These are phyloP conservation scores for Cyanoderma ruficeps DNA, from an alignment of 2,113 vertebrate genomes.

Conservation along the genomic window DNA sequence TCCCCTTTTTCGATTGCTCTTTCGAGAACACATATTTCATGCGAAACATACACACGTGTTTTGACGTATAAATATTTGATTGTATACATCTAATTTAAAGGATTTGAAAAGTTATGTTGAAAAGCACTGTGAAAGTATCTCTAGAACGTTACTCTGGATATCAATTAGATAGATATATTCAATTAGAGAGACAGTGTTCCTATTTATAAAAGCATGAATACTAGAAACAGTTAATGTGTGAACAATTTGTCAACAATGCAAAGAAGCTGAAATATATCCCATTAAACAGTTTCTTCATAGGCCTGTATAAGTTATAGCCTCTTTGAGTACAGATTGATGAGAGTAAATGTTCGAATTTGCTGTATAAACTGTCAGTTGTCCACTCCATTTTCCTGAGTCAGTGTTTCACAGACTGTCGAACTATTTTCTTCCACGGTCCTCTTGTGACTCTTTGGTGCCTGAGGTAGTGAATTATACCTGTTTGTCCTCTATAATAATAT, in stretches of 20 bases:
- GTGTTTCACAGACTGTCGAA: background rate
- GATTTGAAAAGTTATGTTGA: background rate
- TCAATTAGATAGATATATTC: background rate
- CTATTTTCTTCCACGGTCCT: background rate
- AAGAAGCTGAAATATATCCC: background rate
- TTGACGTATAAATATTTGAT: background rate
- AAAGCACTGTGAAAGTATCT: background rate
- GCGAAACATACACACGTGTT: rapidly evolving
- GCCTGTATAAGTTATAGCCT: background rate
- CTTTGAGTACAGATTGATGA: background rate
- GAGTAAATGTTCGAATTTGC: background rate
- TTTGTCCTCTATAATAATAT: background rate
- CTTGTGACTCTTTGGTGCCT: background rate
- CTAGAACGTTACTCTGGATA: background rate
- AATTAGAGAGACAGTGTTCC: background rate
- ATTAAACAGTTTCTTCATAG: background rate
- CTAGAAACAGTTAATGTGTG: background rate
- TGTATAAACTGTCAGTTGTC: background rate
- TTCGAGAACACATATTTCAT: background rate
- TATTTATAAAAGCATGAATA: background rate
- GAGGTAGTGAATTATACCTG: background rate
- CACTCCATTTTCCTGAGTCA: background rate
- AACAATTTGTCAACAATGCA: background rate
- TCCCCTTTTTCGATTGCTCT: background rate
- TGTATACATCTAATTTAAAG: background rate